Percentiles rank a stretch among this genome's conserved stretches.
phyloP scores from a whole-genome alignment of 1,140 invertebrate species.

The Neoseiulus cucumeris region DNA sequence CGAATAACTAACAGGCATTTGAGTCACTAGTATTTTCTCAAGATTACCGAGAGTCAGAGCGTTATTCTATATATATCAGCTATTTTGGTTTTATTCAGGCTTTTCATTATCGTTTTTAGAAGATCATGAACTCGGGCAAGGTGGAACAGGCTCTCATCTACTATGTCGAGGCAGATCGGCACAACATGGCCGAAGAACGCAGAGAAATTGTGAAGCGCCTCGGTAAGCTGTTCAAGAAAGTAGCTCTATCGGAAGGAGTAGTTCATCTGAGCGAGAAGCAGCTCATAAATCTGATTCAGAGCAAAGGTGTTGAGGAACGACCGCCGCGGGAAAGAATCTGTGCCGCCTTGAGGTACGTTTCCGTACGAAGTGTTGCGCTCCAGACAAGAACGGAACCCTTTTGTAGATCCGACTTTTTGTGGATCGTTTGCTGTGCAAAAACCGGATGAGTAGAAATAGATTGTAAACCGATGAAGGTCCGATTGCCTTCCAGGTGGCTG shows the following conservation, averaged over 20 bases:
- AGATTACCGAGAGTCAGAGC: neutral
- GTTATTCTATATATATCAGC: neutral
- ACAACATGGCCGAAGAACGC: neutral
- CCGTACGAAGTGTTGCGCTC: neutral
- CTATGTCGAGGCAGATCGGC: neutral
- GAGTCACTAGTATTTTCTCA: neutral
- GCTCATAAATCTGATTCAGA: neutral
- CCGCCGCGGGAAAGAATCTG: neutral
- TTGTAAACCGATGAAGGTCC: neutral
- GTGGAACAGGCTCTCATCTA: neutral
- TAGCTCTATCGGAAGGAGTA: neutral
- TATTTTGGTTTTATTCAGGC: neutral
- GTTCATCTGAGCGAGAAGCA: neutral
- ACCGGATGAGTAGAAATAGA: neutral
- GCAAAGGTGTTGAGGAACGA: neutral
- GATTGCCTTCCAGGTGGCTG: neutral
- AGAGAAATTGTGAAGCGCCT: neutral
- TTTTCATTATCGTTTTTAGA: neutral
- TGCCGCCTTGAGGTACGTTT: neutral
- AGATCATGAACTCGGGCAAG: neutral
- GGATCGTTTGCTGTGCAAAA: neutral
- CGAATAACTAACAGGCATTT: too few relatives aligned
- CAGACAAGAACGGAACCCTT: neutral
- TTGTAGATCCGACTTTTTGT: neutral
- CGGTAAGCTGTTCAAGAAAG: neutral